Conservation (phyloP, 2,888 invertebrate species). For the Drosophila nr. medialis region DNA sequence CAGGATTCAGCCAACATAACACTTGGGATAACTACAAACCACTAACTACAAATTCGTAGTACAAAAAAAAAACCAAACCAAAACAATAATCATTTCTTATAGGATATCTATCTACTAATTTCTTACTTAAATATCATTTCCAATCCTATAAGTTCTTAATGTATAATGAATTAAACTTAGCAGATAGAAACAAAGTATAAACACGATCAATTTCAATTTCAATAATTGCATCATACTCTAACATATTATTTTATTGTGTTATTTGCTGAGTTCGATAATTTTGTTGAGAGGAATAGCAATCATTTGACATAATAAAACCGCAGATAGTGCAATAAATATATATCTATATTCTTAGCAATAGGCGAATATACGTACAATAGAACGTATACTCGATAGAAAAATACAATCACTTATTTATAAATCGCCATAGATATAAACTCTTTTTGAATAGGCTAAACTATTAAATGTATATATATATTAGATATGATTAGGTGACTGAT, state of each 20-base stretch:
- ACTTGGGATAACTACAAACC: constrained; percentile 9
- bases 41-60: constrained; percentile 3
- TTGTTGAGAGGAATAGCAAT: constrained; percentile 1
- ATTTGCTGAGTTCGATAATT: not conserved
- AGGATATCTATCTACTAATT: constrained; percentile 3
- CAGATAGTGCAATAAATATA: constrained; percentile 5
- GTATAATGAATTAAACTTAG: constrained; percentile 1
- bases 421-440: not conserved
- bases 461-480: not conserved
- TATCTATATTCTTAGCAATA: constrained; percentile 1
- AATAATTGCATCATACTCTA: not conserved
- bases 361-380: constrained; percentile 9
- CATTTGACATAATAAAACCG: not conserved
- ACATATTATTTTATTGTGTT: not conserved
- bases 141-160: not conserved
- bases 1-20: constrained; percentile 9
- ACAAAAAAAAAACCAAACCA: not conserved
- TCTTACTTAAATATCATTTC: constrained; percentile 1
- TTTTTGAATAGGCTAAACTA: not conserved
- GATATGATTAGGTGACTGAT: not conserved
- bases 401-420: not conserved
- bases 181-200: constrained; percentile 4
- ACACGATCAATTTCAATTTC: not conserved
- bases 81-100: not conserved
- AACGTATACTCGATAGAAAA: constrained; percentile 11